Evolutionary conservation across 2,888 invertebrate species (phyloP).

Genomic region (Heteropelma amictum): DNA sequence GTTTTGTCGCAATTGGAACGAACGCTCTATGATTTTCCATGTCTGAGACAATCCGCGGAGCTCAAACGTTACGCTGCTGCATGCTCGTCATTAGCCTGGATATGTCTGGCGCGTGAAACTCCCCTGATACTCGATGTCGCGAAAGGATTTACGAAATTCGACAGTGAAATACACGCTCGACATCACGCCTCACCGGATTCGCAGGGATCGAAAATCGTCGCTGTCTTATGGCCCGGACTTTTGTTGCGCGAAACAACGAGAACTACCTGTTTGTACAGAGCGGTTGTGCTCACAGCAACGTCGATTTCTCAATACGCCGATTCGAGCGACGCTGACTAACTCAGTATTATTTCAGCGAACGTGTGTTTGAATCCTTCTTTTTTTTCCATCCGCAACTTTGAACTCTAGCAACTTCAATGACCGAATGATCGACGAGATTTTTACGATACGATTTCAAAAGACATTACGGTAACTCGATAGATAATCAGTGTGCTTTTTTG

Average conservation of each 20-base stretch:
- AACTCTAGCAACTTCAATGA: too few species aligned
- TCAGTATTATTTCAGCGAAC: too few species aligned
- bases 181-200: conserved; percentile 80
- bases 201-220: conserved; percentile 79
- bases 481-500: too few species aligned
- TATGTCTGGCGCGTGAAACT: conserved; percentile 73
- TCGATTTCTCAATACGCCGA: too few species aligned
- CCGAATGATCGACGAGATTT: too few species aligned
- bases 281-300: conserved; percentile 80
- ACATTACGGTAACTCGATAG: too few species aligned
- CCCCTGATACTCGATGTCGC: conserved; percentile 73
- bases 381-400: too few species aligned
- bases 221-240: conserved; percentile 83
- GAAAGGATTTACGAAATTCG: conserved; percentile 71
- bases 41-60: conserved; percentile 88
- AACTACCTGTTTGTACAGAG: conserved; percentile 82
- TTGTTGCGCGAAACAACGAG: conserved; percentile 76
- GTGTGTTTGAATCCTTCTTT: too few species aligned
- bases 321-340: too few species aligned
- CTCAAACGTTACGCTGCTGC: conserved; percentile 89
- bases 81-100: conserved; percentile 93
- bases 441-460: too few species aligned
- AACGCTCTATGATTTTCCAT: conserved; percentile 95
- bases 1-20: conserved; percentile 85
- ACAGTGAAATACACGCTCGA: conserved; percentile 80